Evolutionary conservation across 1,140 invertebrate species (phyloP).

Genomic region (Charaxes varanes): DNA sequence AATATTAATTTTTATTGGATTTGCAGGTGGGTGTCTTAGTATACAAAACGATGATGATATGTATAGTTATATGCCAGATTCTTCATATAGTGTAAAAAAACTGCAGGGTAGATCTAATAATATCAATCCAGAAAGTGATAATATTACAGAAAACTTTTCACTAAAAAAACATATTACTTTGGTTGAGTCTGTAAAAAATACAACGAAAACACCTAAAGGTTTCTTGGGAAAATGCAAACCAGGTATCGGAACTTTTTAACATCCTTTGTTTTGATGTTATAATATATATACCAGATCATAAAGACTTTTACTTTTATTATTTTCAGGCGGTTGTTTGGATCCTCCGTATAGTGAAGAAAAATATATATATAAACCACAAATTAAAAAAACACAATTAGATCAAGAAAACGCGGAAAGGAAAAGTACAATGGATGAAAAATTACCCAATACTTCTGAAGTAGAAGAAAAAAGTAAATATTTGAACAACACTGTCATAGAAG

Average conservation of each 20-base stretch:
- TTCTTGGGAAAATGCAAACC: slow-evolving; percentile 58
- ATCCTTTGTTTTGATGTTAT: not conserved
- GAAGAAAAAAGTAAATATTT: slow-evolving; percentile 4
- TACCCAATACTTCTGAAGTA: not conserved
- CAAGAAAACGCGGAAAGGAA: slow-evolving; percentile 5
- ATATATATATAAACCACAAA: slow-evolving; percentile 34
- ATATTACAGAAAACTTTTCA: slow-evolving; percentile 22
- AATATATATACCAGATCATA: slow-evolving; percentile 3
- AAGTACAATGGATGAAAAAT: not conserved
- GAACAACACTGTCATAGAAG: slow-evolving; percentile 16
- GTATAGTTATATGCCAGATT: slow-evolving; percentile 26
- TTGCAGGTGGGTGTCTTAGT: slow-evolving; percentile 39
- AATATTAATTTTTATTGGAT: not conserved
- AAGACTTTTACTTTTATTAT: not conserved
- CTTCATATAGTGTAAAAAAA: slow-evolving; percentile 10
- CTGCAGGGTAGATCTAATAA: not conserved
- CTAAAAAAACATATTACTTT: slow-evolving; percentile 25
- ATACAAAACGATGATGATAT: slow-evolving; percentile 34
- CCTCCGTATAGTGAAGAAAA: slow-evolving; percentile 57
- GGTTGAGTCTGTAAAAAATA: slow-evolving; percentile 4
- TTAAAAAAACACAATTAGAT: slow-evolving; percentile 6
- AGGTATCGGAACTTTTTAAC: slow-evolving; percentile 29
- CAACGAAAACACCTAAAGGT: slow-evolving; percentile 19
- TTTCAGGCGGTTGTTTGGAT: slow-evolving; percentile 56
- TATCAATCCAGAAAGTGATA: slow-evolving; percentile 6